These are phyloP conservation scores for Fistularia commersonii DNA, from an alignment of 2,797 vertebrate genomes.

Conservation along the genomic window DNA sequence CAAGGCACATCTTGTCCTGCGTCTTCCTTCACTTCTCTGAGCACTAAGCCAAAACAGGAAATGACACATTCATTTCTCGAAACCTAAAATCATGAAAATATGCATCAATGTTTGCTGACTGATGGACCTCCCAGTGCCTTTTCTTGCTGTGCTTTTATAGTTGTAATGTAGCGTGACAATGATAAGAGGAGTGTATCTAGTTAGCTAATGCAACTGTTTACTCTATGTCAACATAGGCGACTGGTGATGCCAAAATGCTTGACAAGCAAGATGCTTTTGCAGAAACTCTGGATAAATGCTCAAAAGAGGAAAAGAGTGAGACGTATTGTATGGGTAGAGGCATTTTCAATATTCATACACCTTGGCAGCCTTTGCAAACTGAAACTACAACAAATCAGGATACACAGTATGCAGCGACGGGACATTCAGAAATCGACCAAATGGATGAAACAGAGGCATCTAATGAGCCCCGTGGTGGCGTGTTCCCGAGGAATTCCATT, in stretches of 20 bases:
- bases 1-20: conserved; percentile 1
- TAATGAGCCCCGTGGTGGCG: conserved; percentile 40
- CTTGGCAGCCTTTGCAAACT: conserved; percentile 49
- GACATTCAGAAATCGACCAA: conserved; percentile 10
- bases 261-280: conserved; percentile 85
- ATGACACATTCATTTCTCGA: not conserved
- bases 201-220: conserved; percentile 87
- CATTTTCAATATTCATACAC: not conserved
- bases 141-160: conserved; percentile 1
- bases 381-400: conserved; percentile 25
- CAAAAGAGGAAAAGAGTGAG: conserved; percentile 67
- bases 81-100: conserved; percentile 1
- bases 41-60: conserved; percentile 4
- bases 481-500: conserved; percentile 28
- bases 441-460: conserved; percentile 9
- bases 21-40: conserved; percentile 2
- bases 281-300: conserved; percentile 61
- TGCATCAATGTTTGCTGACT: too few relatives aligned
- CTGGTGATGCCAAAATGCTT: conserved; percentile 92
- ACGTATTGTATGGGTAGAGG: conserved; percentile 43
- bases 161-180: conserved; percentile 14
- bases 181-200: conserved; percentile 20
- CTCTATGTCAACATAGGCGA: conserved; percentile 97
- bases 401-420: conserved; percentile 17
- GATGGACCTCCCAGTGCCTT: not conserved